Evolutionary conservation across 2,113 vertebrate species (phyloP), one percentile per base, ranked within the genome.

Genomic region (Burhinus oedicnemus): DNA sequence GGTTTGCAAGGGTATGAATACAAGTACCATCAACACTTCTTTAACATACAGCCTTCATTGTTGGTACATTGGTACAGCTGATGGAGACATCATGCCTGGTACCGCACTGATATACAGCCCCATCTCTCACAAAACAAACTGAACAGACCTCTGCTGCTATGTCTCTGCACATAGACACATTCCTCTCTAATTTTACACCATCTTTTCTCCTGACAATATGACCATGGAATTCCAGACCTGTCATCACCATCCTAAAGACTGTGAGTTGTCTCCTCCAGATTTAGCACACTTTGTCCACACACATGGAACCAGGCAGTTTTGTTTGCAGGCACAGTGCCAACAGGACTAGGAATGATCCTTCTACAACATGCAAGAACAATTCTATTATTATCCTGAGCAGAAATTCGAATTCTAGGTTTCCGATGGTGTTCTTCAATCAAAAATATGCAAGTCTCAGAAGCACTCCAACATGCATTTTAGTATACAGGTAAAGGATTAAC

Each of bases 21-120:
- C 18, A n/a, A n/a, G 27, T 16, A 44, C 30, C 20, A 17, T 38
- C 27, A 85, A 30, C 40, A 23, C 26, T 42, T 44, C 16, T 62
- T 61, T n/a, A 38, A 29, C 16, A 6, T 30, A 29, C 25, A 49
- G 15, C 29, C 52, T 70, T 89, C 5, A 0, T 4, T 13, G 22
- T 30, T 38, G n/a, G 19, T 44, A 71, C 21, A 6, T 4, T 26
- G 12, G 14, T 42, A 40, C 3, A 29, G 26, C 17, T 77, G 36
- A 45, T 30, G 30, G 49, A 58, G 26, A 25, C 27, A 23, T 2
- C 10, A 32, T 15, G 18, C 9, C 29, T 64, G 42, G 29, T 71
- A 57, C 15, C 29, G 9, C 21, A 32, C 3, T 3, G 0, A 7
- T 20, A 17, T 6, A 22, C 9, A 81, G 5, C 23, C 14, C 42